Base-by-base conservation (phyloP, 2,113 vertebrate genomes). In the Tiliqua scincoides region DNA sequence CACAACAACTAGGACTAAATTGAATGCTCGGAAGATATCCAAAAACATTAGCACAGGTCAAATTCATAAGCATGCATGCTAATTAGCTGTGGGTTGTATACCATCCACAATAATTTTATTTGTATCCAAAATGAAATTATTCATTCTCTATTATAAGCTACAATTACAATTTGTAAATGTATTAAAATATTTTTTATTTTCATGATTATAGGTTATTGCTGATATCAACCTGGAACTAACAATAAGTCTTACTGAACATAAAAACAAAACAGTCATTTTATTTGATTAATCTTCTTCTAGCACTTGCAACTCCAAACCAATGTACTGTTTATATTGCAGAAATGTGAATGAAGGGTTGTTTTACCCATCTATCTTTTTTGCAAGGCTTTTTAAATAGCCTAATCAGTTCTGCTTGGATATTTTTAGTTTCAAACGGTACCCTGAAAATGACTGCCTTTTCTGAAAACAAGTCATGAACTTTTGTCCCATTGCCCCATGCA, bases 1-100 rank as follows among this genome's bases (percentile, higher is more conserved):
- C 88, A 83, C 75, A 75, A 82, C 89, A 89, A 93, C 93, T 93
- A 92, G 75, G 89, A 89, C 86, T 89, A 82, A 91, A 87, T 72
- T 73, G 90, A 93, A 83, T 72, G 61, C 90, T 83, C 86, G 86
- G 72, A 92, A 89, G 76, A 72, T 94, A 67, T 88, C 93, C 83
- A 91, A 77, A 75, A 92, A 90, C 90, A 92, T n/a, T 30, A 73
- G 89, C 86, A 87, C 84, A 90, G 88, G 91, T 92, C 90, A 91
- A 91, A 83, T 74, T 43, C 79, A 80, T 67, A 86, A 91, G 89
- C 77, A 87, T 77, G 68, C 71, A 92, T 87, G 68, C 32, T 78
- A 90, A 63, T 71, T 86, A 21, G 1, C 61, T 86, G 71, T 68
- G 89, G 67, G 30, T 93, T 94, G 89, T 1, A 6, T 20, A 89